Percentiles rank a stretch among this genome's conserved stretches.
These are phyloP conservation scores for Cataglyphis livida DNA, from an alignment of 2,888 invertebrate species.

Conservation along the genomic window DNA sequence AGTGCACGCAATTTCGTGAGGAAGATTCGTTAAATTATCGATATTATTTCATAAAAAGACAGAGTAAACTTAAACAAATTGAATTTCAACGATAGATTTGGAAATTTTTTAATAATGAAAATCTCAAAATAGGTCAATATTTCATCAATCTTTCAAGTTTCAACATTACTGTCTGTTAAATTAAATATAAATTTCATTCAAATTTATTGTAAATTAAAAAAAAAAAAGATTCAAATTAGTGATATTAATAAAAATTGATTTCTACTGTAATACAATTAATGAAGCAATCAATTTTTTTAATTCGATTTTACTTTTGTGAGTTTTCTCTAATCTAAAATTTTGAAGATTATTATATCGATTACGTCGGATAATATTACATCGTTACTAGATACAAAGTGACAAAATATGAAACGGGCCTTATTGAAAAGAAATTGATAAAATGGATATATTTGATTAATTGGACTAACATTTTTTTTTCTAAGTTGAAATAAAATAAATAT, in stretches of 20 bases:
- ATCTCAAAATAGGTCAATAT: neutral
- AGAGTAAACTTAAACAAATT: neutral
- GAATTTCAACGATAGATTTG: neutral
- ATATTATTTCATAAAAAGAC: neutral
- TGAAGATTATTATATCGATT: neutral
- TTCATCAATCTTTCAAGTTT: neutral
- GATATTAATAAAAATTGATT: neutral
- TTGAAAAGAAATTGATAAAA: neutral
- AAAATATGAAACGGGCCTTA: neutral
- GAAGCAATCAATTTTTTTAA: neutral
- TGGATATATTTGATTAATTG: constrained; percentile 5
- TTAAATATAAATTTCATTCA: neutral
- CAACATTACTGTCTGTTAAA: neutral
- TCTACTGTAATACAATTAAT: neutral
- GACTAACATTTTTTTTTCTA: neutral
- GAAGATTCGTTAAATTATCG: constrained; percentile 5
- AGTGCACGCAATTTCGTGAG: neutral
- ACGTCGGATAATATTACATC: constrained; percentile 26
- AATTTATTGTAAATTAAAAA: neutral
- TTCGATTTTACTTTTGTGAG: neutral
- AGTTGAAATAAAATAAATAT: constrained; percentile 9
- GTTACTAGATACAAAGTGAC: neutral
- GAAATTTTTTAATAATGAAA: neutral
- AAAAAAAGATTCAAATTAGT: constrained; percentile 13
- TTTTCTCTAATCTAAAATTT: neutral